Evolutionary conservation across 2,888 invertebrate genomes (phyloP).

Genomic region (Drosophila monieri): DNA sequence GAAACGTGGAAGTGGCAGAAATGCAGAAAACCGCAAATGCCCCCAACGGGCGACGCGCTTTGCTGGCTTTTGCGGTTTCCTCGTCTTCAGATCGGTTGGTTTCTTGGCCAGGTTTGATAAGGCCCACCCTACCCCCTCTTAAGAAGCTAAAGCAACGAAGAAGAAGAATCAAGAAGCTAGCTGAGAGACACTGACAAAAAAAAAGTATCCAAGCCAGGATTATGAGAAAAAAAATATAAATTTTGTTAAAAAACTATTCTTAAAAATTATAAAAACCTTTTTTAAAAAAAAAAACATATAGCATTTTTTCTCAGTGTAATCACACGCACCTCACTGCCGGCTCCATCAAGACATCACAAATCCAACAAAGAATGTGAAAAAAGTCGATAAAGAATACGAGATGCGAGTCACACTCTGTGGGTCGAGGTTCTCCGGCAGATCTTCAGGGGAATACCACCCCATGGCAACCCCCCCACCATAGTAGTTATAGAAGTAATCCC

Average conservation of each 20-base stretch:
- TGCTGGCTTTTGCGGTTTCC: constrained; percentile 48
- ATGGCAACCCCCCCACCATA: too few relatives aligned
- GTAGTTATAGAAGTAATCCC: too few relatives aligned
- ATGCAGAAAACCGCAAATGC: constrained; percentile 40
- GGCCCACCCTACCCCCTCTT: not conserved
- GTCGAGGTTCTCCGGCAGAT: too few relatives aligned
- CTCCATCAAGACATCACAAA: not conserved
- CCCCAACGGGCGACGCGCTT: constrained; percentile 39
- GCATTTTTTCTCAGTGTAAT: not conserved
- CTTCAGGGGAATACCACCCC: too few relatives aligned
- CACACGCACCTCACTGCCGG: not conserved
- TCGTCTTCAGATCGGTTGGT: not conserved
- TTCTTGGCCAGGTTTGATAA: constrained; percentile 26
- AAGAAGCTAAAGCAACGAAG: not conserved
- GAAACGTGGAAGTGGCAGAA: constrained; percentile 40
- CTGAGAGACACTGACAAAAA: constrained; percentile 2
- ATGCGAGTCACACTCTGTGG: not conserved
- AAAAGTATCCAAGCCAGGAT: too few relatives aligned
- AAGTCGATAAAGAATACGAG: too few relatives aligned
- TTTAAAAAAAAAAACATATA: too few relatives aligned
- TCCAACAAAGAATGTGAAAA: not conserved
- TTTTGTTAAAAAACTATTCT: too few relatives aligned
- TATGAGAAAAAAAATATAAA: too few relatives aligned
- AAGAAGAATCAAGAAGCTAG: not conserved
- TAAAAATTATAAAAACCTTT: too few relatives aligned